These are phyloP conservation scores for Sandelia bainsii DNA, from an alignment of 2,797 vertebrate genomes.

Conservation along the genomic window DNA sequence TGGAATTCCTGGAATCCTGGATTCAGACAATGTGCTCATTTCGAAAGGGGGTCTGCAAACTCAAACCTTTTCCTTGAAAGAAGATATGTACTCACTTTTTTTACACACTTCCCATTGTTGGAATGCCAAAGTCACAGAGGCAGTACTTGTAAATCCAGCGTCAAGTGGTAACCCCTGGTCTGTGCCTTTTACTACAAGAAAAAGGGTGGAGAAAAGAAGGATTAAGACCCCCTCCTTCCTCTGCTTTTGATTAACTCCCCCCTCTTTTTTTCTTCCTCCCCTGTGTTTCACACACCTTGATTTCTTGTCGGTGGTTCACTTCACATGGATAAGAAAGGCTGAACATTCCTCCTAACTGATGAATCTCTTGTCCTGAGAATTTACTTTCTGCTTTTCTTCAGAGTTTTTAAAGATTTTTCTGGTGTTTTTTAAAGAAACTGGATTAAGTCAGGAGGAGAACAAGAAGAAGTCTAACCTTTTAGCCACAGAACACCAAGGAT, in stretches of 20 bases:
- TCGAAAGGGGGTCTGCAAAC: constrained; percentile 59
- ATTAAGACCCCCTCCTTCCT: constrained; percentile 68
- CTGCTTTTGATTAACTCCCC: constrained; percentile 79
- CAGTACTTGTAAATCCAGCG: constrained; percentile 70
- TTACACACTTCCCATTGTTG: constrained; percentile 48
- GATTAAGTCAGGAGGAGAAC: constrained; percentile 25
- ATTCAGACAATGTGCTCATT: constrained; percentile 80
- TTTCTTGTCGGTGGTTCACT: constrained; percentile 70
- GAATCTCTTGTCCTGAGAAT: constrained; percentile 18
- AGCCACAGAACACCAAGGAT: constrained; percentile 37
- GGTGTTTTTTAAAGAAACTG: constrained; percentile 33
- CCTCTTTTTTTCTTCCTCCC: constrained; percentile 38
- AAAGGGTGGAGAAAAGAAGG: constrained; percentile 75
- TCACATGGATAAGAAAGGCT: constrained; percentile 56
- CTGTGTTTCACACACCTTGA: constrained; percentile 74
- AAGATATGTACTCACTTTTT: constrained; percentile 31
- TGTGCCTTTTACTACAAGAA: constrained; percentile 74
- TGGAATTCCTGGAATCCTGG: constrained; percentile 86
- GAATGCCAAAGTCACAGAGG: constrained; percentile 62
- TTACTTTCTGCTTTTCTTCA: constrained; percentile 16
- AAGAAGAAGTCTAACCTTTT: constrained; percentile 41
- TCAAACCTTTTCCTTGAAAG: constrained; percentile 51
- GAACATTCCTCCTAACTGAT: constrained; percentile 49
- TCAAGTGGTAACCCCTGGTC: constrained; percentile 75
- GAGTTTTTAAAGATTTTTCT: background rate